phyloP scores from a whole-genome alignment of 2,113 vertebrate genomes.

The Onychostoma macrolepis region DNA sequence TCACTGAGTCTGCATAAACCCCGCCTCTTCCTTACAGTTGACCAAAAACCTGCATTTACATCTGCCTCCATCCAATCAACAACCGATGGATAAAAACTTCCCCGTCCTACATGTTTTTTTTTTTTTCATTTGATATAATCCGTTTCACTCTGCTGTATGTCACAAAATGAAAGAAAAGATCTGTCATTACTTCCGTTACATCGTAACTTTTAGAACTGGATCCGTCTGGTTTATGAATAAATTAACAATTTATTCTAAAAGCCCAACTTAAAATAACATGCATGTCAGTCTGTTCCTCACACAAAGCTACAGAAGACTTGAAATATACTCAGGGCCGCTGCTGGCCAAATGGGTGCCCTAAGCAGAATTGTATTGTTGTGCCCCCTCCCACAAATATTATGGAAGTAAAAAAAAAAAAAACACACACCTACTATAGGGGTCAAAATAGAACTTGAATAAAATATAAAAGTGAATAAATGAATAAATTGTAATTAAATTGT shows the following conservation, averaged over 20 bases:
- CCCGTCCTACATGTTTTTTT: background rate
- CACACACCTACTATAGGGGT: too few species aligned
- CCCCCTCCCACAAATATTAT: too few species aligned
- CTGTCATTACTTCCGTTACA: background rate
- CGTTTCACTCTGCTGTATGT: background rate
- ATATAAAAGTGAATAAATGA: too few species aligned
- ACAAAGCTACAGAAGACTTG: background rate
- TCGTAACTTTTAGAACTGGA: background rate
- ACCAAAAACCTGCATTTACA: background rate
- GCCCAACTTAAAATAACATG: background rate
- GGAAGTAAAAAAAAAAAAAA: too few species aligned
- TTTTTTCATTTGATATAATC: background rate
- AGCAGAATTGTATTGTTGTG: too few species aligned
- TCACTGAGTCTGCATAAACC: background rate
- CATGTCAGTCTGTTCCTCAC: background rate
- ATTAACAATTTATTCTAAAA: background rate
- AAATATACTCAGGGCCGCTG: too few species aligned
- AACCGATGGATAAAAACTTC: background rate
- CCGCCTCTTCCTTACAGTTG: background rate
- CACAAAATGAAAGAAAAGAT: background rate
- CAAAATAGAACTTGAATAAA: too few species aligned
- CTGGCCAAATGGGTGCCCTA: too few species aligned
- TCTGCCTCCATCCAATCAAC: background rate
- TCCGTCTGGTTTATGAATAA: background rate
- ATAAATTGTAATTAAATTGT: too few species aligned